phyloP scores from a whole-genome alignment of 2,888 invertebrate genomes.

The Andricus curvator region DNA sequence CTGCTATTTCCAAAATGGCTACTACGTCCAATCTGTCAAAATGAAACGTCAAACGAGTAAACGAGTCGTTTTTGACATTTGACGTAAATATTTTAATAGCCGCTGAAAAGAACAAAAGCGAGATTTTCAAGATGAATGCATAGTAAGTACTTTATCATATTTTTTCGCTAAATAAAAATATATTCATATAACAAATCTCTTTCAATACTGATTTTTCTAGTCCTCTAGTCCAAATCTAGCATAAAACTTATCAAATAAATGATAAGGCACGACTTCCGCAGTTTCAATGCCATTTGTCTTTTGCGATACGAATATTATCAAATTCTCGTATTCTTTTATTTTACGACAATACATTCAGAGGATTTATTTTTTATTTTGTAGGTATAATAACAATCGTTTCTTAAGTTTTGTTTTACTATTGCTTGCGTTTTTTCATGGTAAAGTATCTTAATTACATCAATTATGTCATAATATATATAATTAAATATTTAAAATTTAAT shows the following conservation, averaged over 20 bases:
- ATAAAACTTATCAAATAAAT: conserved; percentile 5
- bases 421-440: no score
- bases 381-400: not conserved
- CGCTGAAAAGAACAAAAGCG: not conserved
- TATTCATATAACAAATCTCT: not conserved
- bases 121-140: conserved; percentile 11
- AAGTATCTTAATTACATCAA: not conserved
- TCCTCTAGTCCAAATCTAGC: not conserved
- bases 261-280: conserved; percentile 16
- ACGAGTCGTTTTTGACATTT: conserved; percentile 12
- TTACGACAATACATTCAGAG: not conserved
- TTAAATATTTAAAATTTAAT: not conserved
- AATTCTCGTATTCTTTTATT: not conserved
- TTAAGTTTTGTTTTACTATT: not conserved
- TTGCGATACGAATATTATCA: not conserved
- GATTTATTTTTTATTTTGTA: not conserved
- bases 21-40: conserved; percentile 31
- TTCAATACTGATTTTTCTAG: not conserved
- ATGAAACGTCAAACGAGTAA: conserved; percentile 32
- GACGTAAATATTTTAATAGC: not conserved
- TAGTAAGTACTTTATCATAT: conserved; percentile 15
- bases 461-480: not conserved
- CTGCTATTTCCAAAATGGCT: conserved; percentile 30
- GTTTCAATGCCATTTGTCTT: conserved; percentile 9
- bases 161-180: not conserved